A percentile compares a stretch with the other conserved stretches of the same genome.
These are phyloP conservation scores for Lasioglossum morio DNA, from an alignment of 2,888 invertebrate species.

Conservation along the genomic window DNA sequence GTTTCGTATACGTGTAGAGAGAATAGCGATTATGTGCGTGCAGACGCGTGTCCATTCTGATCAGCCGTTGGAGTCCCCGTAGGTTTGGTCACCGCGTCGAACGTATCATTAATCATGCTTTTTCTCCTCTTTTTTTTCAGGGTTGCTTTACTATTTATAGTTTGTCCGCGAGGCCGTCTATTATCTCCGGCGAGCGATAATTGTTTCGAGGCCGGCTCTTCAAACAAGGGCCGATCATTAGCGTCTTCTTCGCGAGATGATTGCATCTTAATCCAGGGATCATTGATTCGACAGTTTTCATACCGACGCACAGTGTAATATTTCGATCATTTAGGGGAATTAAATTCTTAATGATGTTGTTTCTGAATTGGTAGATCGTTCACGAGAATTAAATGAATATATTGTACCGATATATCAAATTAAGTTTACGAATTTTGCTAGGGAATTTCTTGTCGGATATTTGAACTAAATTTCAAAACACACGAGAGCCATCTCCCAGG, in stretches of 20 bases:
- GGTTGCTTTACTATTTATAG: constrained; percentile 75
- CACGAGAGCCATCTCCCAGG: background rate
- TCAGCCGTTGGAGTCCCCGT: constrained; percentile 63
- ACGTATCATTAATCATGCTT: constrained; percentile 72
- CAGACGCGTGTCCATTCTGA: constrained; percentile 70
- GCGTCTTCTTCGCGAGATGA: constrained; percentile 36
- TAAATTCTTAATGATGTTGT: background rate
- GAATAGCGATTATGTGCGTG: constrained; percentile 16
- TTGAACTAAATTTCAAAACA: background rate
- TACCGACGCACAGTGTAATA: background rate
- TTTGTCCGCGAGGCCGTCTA: constrained; percentile 74
- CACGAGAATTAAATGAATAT: background rate
- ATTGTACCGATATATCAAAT: background rate
- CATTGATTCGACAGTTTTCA: background rate
- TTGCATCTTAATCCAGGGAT: constrained; percentile 48
- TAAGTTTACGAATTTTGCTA: background rate
- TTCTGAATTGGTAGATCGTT: background rate
- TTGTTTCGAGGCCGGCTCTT: constrained; percentile 65
- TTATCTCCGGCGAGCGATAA: constrained; percentile 77
- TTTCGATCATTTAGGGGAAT: no score
- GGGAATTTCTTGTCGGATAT: background rate
- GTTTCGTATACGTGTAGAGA: background rate
- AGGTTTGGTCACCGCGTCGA: constrained; percentile 69
- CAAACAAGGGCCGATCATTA: constrained; percentile 41
- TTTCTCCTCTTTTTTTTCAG: constrained; percentile 45